Conservation (phyloP, 2,797 vertebrate species). For the Halcyon leucocephala region DNA sequence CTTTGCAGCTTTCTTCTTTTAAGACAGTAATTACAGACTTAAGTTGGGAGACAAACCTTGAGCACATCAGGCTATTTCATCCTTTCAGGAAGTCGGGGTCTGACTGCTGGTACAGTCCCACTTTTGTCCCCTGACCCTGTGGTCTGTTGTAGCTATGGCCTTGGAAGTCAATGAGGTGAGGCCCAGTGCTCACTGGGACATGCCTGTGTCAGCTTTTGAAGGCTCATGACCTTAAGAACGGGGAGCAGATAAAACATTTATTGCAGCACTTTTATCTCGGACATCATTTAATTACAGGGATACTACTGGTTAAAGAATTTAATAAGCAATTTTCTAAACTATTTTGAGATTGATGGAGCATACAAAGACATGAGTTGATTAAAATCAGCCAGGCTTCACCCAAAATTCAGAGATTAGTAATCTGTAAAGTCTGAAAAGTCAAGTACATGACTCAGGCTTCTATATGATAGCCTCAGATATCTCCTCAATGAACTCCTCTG, state of each 20-base stretch:
- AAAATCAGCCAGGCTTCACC: neutral
- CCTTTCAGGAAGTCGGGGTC: neutral
- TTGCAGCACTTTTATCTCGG: neutral
- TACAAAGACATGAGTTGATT: neutral
- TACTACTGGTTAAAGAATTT: neutral
- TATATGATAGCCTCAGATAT: neutral
- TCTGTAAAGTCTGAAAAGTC: neutral
- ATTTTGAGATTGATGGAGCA: conserved; percentile 10
- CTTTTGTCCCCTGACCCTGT: neutral
- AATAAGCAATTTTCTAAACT: conserved; percentile 21
- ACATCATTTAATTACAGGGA: neutral
- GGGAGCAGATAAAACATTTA: neutral
- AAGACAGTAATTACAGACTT: neutral
- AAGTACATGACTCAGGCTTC: neutral
- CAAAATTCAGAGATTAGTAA: neutral
- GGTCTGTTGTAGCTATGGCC: neutral
- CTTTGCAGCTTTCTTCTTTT: neutral
- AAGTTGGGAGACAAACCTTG: neutral
- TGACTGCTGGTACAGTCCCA: neutral
- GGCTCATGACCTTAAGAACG: neutral
- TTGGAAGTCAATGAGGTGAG: neutral
- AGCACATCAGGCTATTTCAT: neutral
- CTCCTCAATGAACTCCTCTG: neutral
- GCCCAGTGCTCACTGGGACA: neutral
- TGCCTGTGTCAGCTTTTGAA: neutral